Evolutionary conservation across 1,140 invertebrate species (phyloP).

Genomic region (Stegodyphus mimosarum): DNA sequence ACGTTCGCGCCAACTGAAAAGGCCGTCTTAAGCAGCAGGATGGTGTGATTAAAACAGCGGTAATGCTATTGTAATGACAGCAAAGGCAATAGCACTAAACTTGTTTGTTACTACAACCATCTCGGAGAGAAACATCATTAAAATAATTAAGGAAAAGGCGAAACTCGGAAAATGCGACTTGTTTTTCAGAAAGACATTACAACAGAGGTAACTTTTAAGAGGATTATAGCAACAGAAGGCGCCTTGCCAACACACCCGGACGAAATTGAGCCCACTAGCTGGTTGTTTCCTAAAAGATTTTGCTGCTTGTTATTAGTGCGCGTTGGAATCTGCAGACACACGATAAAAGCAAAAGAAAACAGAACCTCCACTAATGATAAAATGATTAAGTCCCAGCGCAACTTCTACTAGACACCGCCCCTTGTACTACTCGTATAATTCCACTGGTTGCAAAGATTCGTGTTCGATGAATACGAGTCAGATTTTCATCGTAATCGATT

Average conservation of each 20-base stretch:
- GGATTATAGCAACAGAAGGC: constrained; percentile 45
- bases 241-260: constrained; percentile 34
- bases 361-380: constrained; percentile 53
- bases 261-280: constrained; percentile 43
- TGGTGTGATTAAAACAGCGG: constrained; percentile 57
- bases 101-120: constrained; percentile 45
- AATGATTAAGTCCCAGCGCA: constrained; percentile 54
- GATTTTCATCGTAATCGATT: constrained; percentile 61
- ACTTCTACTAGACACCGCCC: constrained; percentile 37
- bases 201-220: constrained; percentile 57
- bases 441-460: constrained; percentile 46
- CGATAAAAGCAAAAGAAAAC: constrained; percentile 44
- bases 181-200: constrained; percentile 61
- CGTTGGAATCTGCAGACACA: neutral
- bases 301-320: constrained; percentile 45
- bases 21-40: constrained; percentile 14
- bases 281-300: constrained; percentile 46
- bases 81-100: constrained; percentile 53
- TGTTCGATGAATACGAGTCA: constrained; percentile 46
- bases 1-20: constrained; percentile 38
- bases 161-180: constrained; percentile 55
- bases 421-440: constrained; percentile 19
- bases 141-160: constrained; percentile 61
- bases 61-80: constrained; percentile 60
- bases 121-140: constrained; percentile 53